phyloP scores from a whole-genome alignment of 2,113 vertebrate species.

The Amphilophus citrinellus region DNA sequence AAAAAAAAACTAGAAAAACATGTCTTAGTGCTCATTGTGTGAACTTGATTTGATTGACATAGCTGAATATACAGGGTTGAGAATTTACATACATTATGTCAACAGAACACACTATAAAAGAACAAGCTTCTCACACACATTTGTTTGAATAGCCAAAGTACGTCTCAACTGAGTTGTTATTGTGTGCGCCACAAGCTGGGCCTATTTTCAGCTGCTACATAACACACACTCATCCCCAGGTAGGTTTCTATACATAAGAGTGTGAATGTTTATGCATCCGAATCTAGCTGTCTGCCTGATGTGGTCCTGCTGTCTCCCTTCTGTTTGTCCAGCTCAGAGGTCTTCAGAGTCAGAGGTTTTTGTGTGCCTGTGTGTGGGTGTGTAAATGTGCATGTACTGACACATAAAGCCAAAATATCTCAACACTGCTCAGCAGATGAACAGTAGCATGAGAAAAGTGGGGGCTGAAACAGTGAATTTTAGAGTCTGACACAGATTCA shows the following conservation, averaged over 20 bases:
- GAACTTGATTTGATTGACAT: not conserved
- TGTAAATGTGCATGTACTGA: conserved; percentile 6
- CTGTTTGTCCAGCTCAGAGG: conserved; percentile 37
- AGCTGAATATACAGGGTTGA: not conserved
- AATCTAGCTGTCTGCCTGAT: conserved; percentile 31
- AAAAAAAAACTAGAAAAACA: not conserved
- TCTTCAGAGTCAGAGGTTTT: conserved; percentile 20
- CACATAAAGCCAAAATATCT: conserved; percentile 7
- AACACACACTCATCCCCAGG: conserved; percentile 26
- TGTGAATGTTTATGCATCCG: conserved; percentile 20
- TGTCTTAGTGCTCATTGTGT: not conserved
- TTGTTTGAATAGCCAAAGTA: not conserved
- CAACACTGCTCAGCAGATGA: not conserved
- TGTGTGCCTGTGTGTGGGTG: conserved; percentile 2
- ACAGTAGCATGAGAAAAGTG: not conserved
- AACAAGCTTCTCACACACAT: conserved; percentile 1
- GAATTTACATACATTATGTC: conserved; percentile 19
- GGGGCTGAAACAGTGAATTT: conserved; percentile 13
- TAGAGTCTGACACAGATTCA: conserved; percentile 27
- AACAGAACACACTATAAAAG: not conserved
- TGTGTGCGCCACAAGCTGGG: conserved; percentile 22
- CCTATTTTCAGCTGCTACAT: conserved; percentile 11
- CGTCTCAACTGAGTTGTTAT: conserved; percentile 23
- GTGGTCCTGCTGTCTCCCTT: conserved; percentile 33
- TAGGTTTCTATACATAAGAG: conserved; percentile 20